Evolutionary conservation across 2,113 vertebrate species (phyloP).

Genomic region (Coptodon bakossiorum): DNA sequence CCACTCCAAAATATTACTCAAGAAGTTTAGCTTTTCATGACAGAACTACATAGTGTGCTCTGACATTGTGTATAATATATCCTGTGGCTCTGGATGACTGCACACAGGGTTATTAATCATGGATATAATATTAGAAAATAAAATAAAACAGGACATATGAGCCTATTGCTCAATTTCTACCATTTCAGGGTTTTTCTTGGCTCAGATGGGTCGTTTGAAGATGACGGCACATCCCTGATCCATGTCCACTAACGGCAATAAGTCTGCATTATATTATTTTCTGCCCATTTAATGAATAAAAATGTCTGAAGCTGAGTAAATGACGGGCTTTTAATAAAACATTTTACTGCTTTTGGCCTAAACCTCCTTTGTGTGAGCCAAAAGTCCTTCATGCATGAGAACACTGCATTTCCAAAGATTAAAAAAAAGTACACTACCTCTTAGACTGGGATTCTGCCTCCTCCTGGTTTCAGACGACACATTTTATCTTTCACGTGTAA

Average conservation of each 20-base stretch:
- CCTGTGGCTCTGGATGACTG: not conserved
- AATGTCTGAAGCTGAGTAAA: not conserved
- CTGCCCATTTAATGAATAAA: not conserved
- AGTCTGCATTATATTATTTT: not conserved
- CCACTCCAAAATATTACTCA: not conserved
- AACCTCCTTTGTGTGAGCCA: not conserved
- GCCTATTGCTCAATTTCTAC: not conserved
- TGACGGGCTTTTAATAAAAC: not conserved
- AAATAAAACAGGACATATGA: not conserved
- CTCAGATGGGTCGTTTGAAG: rapidly evolving
- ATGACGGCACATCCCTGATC: not conserved
- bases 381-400: not conserved
- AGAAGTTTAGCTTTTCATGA: not conserved
- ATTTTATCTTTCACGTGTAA: not conserved
- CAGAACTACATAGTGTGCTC: not conserved
- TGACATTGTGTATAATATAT: not conserved
- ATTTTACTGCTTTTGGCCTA: not conserved
- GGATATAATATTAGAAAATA: not conserved
- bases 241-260: not conserved
- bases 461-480: not conserved
- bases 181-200: not conserved
- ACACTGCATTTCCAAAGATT: not conserved
- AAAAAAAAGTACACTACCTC: not conserved
- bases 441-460: not conserved
- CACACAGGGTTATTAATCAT: not conserved